These are phyloP conservation scores for Muscicapa comitata DNA, from an alignment of 2,797 vertebrate genomes.

Conservation along the genomic window DNA sequence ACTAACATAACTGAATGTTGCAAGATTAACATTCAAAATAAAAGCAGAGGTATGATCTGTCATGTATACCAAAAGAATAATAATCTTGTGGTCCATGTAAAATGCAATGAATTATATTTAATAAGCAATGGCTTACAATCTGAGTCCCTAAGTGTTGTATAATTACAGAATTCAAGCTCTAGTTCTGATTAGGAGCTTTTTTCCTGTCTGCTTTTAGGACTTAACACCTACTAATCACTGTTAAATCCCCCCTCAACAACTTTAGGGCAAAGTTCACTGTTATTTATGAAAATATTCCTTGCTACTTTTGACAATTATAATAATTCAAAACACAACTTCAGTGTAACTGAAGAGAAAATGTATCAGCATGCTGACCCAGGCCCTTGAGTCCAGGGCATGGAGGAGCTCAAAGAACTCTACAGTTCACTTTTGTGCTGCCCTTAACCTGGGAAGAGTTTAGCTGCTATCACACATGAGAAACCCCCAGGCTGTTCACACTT, in stretches of 20 bases:
- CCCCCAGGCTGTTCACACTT: background rate
- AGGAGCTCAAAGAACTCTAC: background rate
- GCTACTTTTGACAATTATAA: background rate
- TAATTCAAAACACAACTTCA: background rate
- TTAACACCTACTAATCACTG: background rate
- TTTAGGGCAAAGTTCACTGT: background rate
- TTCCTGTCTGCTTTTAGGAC: background rate
- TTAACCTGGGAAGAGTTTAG: background rate
- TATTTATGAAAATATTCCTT: background rate
- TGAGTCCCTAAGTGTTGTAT: background rate
- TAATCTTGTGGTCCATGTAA: slow-evolving; percentile 6
- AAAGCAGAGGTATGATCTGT: background rate
- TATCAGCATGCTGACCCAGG: background rate
- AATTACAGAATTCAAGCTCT: background rate
- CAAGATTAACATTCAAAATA: slow-evolving; percentile 26
- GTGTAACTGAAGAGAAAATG: background rate
- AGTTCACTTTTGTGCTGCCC: background rate
- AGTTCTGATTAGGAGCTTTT: background rate
- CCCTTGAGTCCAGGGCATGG: background rate
- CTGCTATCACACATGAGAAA: background rate
- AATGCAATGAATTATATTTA: slow-evolving; percentile 34
- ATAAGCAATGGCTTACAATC: background rate
- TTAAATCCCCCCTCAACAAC: background rate
- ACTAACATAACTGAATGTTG: slow-evolving; percentile 7
- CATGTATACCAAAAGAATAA: slow-evolving; percentile 36